Conservation (phyloP, 2,113 vertebrate genomes). For the Mesocricetus auratus region DNA sequence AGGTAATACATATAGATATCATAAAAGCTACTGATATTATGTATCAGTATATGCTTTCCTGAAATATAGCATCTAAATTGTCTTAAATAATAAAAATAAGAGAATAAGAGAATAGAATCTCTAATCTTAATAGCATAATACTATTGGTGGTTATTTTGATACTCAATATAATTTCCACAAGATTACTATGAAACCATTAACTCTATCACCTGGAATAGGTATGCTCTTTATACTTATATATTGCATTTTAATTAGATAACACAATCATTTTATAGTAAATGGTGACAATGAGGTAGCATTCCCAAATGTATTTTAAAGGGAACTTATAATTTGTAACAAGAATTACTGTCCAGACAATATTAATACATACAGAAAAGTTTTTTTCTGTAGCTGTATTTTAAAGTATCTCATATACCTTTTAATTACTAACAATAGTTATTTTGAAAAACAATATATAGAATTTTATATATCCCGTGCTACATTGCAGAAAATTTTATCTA, state of each 20-base stretch:
- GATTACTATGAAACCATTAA: background rate
- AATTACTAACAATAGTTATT: background rate
- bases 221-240: background rate
- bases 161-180: background rate
- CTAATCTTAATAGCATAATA: background rate
- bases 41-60: conserved; percentile 1
- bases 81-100: background rate
- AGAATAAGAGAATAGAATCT: conserved; percentile 2
- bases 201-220: background rate
- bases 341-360: background rate
- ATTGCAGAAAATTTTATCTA: background rate
- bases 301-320: conserved; percentile 32
- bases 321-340: conserved; percentile 3
- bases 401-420: conserved; percentile 1
- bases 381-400: background rate
- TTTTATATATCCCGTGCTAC: background rate
- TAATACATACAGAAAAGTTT: background rate
- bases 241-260: conserved; percentile 31
- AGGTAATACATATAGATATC: background rate
- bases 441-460: background rate
- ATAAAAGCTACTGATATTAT: conserved; percentile 27
- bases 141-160: background rate
- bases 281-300: background rate
- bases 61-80: background rate
- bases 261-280: conserved; percentile 31